A percentile compares a stretch with the other conserved stretches of the same genome.
Conservation (phyloP, 2,113 vertebrate genomes). For the Cinclus mexicanus region DNA sequence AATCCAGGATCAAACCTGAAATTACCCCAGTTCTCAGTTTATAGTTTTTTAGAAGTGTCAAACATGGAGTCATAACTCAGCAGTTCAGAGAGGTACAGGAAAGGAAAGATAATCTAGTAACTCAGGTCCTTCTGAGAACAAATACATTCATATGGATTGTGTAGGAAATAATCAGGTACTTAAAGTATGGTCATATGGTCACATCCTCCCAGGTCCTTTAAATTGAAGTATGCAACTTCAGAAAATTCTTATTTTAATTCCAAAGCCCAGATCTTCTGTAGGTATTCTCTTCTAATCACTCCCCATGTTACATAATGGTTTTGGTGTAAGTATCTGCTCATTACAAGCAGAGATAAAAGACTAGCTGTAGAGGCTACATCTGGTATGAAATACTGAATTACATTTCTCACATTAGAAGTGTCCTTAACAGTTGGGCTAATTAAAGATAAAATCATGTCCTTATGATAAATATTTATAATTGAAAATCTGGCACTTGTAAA, state of each 20-base stretch:
- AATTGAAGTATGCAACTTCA: background rate
- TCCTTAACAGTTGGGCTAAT: conserved; percentile 80
- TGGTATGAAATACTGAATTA: conserved; percentile 67
- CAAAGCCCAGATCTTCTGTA: background rate
- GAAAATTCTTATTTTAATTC: background rate
- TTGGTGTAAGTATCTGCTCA: conserved; percentile 14
- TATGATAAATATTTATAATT: conserved; percentile 80
- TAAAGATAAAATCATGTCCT: conserved; percentile 77
- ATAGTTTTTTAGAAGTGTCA: background rate
- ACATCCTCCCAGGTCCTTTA: background rate
- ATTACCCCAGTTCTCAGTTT: background rate
- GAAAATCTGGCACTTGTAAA: conserved; percentile 68
- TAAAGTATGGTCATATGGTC: background rate
- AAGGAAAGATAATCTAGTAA: background rate
- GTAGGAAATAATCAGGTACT: background rate
- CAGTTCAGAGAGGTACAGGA: background rate
- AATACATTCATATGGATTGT: background rate
- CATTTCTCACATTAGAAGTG: conserved; percentile 77
- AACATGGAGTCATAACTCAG: background rate
- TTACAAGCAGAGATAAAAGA: conserved; percentile 64
- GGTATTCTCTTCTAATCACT: background rate
- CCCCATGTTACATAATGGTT: background rate
- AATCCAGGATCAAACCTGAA: background rate
- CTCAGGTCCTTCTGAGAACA: background rate
- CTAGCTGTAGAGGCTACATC: conserved; percentile 67